Evolutionary conservation across 2,888 invertebrate genomes (phyloP), one percentile per base, ranked within the genome.

Genomic region (Rhamphomyia laevipes): DNA sequence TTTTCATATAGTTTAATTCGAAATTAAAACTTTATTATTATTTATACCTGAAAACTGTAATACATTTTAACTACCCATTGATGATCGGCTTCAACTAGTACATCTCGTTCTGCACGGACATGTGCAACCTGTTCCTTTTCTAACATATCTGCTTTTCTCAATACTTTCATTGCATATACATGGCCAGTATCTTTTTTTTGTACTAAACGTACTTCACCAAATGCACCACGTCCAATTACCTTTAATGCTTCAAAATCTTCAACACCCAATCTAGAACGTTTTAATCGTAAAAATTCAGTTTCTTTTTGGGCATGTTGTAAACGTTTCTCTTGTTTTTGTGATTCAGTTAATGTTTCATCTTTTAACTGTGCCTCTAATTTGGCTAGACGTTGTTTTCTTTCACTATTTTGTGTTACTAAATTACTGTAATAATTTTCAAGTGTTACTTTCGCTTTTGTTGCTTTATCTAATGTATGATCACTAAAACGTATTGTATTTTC

Each of bases 1-100:
- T 37, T 43, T 17, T 31, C 16, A 33, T 18, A 30, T 30, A 30
- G 11, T 30, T 6, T 9, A 9, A 30, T 9, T 30, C 6, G 11
- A 30, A 6, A 9, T 30, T 11, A 30, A 35, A 60, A 42, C 27
- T 13, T 11, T 16, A 23, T 33, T 23, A 6, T 15, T 23, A 31
- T 15, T 48, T 45, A 53, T 57, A 72, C 72, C 72, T 86, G 82
- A 77, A 97, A 97, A 70, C 94, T 94, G 79, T 97, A 99, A 76
- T 94, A 99, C 99, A 99, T 99, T 75, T 96, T 99, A 53, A 99
- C 99, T 56, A 99, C 97, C 99, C 99, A 99, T 65, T 96, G 94
- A 70, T 99, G 97, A 72, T 99, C 99, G 1, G 99, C 99, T 72
- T 99, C 97, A 17, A 97, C 97, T 47, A 99, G 77, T 54, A 99